phyloP scores from a whole-genome alignment of 2,113 vertebrate species.

The Elephantulus edwardii region DNA sequence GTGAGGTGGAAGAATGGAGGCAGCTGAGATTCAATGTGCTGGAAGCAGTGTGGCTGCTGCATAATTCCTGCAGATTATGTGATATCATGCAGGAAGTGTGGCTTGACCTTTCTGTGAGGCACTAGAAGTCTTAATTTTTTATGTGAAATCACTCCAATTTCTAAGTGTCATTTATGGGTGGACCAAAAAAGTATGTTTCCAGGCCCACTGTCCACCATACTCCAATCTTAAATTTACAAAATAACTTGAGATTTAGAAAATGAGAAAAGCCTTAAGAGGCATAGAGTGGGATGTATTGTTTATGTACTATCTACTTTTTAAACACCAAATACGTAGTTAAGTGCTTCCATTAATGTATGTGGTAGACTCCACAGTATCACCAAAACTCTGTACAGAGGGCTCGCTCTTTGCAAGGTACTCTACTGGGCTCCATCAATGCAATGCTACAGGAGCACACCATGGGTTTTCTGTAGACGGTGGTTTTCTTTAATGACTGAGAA shows the following conservation, averaged over 20 bases:
- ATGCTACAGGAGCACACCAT: background rate
- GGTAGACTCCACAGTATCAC: background rate
- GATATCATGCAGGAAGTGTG: background rate
- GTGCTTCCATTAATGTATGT: no score
- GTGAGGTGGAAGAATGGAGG: background rate
- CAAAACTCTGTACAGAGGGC: background rate
- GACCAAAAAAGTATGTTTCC: background rate
- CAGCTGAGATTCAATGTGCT: fast-evolving
- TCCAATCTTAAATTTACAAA: background rate
- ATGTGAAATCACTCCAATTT: background rate
- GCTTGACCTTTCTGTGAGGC: background rate
- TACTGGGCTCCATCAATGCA: background rate
- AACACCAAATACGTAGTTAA: background rate
- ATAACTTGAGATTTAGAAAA: background rate
- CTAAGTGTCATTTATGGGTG: background rate
- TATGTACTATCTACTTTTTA: background rate
- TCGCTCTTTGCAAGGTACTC: background rate
- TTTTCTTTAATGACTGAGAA: background rate
- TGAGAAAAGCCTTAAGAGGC: background rate
- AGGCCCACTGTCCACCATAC: background rate
- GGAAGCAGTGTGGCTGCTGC: no score
- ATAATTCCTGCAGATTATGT: fast-evolving
- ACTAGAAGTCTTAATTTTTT: background rate
- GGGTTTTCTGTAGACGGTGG: background rate
- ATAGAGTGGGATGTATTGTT: fast-evolving